Evolutionary conservation across 2,888 invertebrate genomes (phyloP), one percentile per base, ranked within the genome.

Genomic region (Onthophagus sagittarius): DNA sequence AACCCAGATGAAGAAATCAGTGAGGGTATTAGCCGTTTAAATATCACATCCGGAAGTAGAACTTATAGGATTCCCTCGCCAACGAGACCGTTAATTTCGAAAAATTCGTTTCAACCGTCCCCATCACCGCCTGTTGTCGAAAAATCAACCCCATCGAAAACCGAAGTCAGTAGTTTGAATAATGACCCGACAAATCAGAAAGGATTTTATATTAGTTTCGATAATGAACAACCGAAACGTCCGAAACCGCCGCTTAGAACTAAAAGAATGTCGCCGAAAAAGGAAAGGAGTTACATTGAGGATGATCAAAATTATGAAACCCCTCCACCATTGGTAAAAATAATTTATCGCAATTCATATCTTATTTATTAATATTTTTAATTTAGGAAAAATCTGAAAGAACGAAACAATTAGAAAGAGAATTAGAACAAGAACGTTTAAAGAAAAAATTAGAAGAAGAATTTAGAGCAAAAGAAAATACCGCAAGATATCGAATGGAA

Each of bases 161-260:
- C 85, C 71, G 84, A 83, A 79, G 80, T 84, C 79, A 86, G 89
- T 81, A 81, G 87, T 82, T 84, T 88, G 82, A 82, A 88, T 80
- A 80, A 85, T 33, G 81, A 81, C 78, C 82, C 86, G 4, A 84
- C 84, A 9, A 88, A 86, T 75, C 93, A 94, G 83, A 94, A 95
- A 84, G 94, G 95, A 33, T 98, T 98, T 86, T 97, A 97, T 85
- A 95, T 98, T 82, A 94, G 96, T 71, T 96, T 98, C 83, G 96
- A 96, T 83, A 92, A 94, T 83, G 94, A 94, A 73, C 92, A 92
- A 80, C 95, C 96, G 13, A 94, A 94, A 83, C 89, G 95, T 81
- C 95, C 96, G 13, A 97, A 97, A 84, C 97, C 96, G 0, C 94
- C 95, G 13, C 86, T 96, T 71, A 87, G 96, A 77, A 89, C 89